phyloP scores from a whole-genome alignment of 2,797 vertebrate genomes.

The Micropoecilia bifurca region DNA sequence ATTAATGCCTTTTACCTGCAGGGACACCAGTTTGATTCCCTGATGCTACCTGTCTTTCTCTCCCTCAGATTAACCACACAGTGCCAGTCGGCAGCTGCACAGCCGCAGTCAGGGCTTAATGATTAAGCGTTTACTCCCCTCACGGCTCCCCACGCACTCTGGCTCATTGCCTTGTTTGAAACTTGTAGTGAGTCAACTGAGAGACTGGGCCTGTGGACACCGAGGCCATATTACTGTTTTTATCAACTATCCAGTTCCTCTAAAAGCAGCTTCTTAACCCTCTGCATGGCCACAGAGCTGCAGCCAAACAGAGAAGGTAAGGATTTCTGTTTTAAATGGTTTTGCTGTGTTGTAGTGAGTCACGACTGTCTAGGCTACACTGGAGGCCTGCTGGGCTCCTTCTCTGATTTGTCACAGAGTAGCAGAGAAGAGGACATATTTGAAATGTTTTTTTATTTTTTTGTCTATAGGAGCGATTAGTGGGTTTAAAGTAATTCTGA shows the following conservation, averaged over 20 bases:
- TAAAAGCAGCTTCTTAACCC: constrained; percentile 16
- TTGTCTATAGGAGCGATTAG: background rate
- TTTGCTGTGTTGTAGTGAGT: constrained; percentile 34
- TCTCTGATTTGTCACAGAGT: constrained; percentile 9
- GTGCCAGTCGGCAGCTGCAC: constrained; percentile 54
- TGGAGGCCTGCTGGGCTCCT: constrained; percentile 3
- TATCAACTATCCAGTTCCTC: constrained; percentile 34
- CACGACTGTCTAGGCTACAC: constrained; percentile 20
- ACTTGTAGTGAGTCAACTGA: constrained; percentile 62
- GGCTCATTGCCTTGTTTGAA: constrained; percentile 32
- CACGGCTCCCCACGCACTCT: constrained; percentile 45
- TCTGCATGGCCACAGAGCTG: constrained; percentile 3
- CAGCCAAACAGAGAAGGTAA: constrained; percentile 39
- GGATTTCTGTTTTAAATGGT: background rate
- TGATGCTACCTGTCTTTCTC: constrained; percentile 17
- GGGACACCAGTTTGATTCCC: constrained; percentile 12
- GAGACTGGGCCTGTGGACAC: constrained; percentile 44
- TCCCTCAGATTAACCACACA: constrained; percentile 54
- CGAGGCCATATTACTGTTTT: constrained; percentile 53
- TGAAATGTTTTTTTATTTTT: background rate
- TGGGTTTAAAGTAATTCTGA: constrained; percentile 2
- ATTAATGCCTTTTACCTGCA: constrained; percentile 7
- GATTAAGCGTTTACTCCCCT: constrained; percentile 70
- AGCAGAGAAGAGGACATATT: background rate
- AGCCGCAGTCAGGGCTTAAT: constrained; percentile 72